Evolutionary conservation across 2,113 vertebrate genomes (phyloP).

Genomic region (Gobiocypris rarus): DNA sequence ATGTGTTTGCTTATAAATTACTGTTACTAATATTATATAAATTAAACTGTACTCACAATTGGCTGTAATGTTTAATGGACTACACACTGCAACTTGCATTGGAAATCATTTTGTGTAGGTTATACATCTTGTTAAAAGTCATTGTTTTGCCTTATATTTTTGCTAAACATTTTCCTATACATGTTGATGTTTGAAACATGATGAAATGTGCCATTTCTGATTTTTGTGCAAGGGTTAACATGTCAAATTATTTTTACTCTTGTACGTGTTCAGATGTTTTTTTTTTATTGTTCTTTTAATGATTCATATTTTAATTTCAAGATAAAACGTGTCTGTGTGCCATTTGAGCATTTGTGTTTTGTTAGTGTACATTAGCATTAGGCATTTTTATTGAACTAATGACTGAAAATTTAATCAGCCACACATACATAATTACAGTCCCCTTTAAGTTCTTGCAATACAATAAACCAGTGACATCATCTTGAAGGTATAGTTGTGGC

Average conservation of each 20-base stretch:
- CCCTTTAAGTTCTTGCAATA: slow-evolving; percentile 45
- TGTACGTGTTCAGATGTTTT: neutral
- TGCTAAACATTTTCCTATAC: neutral
- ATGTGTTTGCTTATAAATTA: neutral
- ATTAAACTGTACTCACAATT: slow-evolving; percentile 18
- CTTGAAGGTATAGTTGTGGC: slow-evolving; percentile 38
- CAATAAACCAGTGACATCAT: slow-evolving; percentile 50
- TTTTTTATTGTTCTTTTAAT: neutral
- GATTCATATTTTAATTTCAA: neutral
- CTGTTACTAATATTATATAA: neutral
- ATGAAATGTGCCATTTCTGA: slow-evolving; percentile 13
- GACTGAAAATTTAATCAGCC: neutral
- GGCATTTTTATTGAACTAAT: neutral
- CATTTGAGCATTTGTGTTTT: neutral
- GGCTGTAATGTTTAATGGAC: neutral
- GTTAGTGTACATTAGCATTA: neutral
- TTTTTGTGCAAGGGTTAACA: neutral
- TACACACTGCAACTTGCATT: neutral
- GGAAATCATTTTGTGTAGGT: neutral
- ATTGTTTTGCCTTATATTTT: neutral
- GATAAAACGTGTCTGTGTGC: neutral
- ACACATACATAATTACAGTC: neutral
- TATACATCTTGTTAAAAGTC: neutral
- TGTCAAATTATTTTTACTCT: neutral
- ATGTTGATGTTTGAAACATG: neutral